Base-by-base conservation (phyloP, 1,140 invertebrate genomes). In the Apocrypta bakeri region DNA sequence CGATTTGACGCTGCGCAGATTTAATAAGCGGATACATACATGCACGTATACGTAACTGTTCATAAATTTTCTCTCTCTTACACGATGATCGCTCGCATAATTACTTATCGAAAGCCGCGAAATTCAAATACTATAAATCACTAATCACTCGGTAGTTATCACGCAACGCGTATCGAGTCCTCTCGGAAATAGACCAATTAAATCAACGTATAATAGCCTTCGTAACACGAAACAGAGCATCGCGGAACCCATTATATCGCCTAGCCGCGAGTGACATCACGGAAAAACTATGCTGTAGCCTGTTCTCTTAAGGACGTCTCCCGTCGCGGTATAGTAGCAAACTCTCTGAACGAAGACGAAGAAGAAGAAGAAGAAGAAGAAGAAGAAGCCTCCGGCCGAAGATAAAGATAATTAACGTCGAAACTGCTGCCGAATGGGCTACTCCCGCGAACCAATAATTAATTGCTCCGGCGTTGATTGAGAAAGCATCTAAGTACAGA, bases 401-500 rank as follows among this genome's bases (percentile, higher is more conserved):
- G 80, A 81, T 81, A 76, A 76, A 69, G 64, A 76, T 69, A 81
- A 76, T 75, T 75, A 76, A 69, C 72, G 72, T 48, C 48, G 61
- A 48, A 27, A 71, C 69, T 3, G 21, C 69, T 72, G 69, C 69
- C 69, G 64, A 68, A 68, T 72, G 69, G 17, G 48, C 0, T 56
- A 56, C 48, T 56, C 48, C 77, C 64, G 27, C 77, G 76, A 42
- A 64, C 2, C 81, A 71, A 29, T 77, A 77, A 77, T 82, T 77
- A 82, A 82, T 82, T 76, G 66, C 81, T 33, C 24, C 7, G 42
- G 79, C 42, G 79, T 71, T 74, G 79, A 81, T 81, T 81, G 71
- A 81, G 79, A 81, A 74, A 80, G 78, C 68, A 81, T 71, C 79
- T 73, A 81, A 79, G 78, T 72, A 79, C 78, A 63, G 78, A 56